phyloP scores from a whole-genome alignment of 2,888 invertebrate genomes.

The Sarcophaga subvicina region DNA sequence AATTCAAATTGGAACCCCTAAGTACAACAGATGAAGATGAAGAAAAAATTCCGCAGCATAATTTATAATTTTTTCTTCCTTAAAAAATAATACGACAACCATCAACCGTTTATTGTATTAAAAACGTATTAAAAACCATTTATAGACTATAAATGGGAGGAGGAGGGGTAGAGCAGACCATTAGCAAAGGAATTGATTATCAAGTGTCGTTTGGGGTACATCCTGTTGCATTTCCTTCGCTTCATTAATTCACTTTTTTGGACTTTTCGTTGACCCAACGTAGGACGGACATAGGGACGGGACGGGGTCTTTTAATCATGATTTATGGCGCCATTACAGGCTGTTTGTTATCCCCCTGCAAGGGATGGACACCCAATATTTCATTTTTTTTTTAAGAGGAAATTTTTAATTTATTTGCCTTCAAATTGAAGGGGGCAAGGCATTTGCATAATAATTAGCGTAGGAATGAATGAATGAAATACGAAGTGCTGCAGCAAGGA shows the following conservation, averaged over 20 bases:
- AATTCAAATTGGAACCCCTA: slow-evolving; percentile 55
- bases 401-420: slow-evolving; percentile 42
- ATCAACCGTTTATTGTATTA: slow-evolving; percentile 34
- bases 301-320: slow-evolving; percentile 33
- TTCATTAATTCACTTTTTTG: slow-evolving; percentile 50
- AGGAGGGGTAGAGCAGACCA: background rate
- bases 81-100: background rate
- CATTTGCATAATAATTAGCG: slow-evolving; percentile 52
- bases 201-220: slow-evolving; percentile 2
- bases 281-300: too few relatives aligned
- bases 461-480: background rate
- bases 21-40: background rate
- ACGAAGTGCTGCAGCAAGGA: background rate
- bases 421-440: slow-evolving; percentile 42
- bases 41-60: background rate
- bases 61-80: background rate
- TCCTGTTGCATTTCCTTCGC: slow-evolving; percentile 60
- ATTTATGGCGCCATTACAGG: slow-evolving; percentile 59
- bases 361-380: background rate
- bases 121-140: slow-evolving; percentile 59
- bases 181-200: slow-evolving; percentile 50
- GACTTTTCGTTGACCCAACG: slow-evolving; percentile 47
- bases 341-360: background rate
- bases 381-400: background rate
- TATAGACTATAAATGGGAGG: background rate